Evolutionary conservation across 2,113 vertebrate species (phyloP), one percentile per base, ranked within the genome.

Genomic region (Triplophysa rosa): DNA sequence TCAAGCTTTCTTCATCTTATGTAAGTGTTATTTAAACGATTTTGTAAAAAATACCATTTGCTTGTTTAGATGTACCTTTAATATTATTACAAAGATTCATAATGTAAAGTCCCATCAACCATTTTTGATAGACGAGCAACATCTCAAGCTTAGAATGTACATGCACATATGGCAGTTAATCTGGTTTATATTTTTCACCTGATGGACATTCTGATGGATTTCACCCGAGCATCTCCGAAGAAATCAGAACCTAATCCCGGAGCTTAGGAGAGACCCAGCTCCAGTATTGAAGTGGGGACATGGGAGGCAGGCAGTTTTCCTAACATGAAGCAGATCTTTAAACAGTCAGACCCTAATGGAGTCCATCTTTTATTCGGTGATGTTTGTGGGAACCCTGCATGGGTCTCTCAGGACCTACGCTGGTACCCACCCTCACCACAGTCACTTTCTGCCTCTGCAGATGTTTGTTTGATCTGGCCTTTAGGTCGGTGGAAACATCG

Each of bases 401-500:
- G 24, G 12, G 66, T 26, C 58, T 70, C 24, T 65, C 52, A 69
- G 64, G 66, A 66, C 77, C 56, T 67, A 75, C 21, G 26, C 66
- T 56, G 54, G 65, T 81, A 77, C 78, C 83, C 85, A 70, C 81
- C 78, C 78, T 85, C 72, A 79, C 72, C 79, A 67, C 72, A 79
- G 74, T 72, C 82, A 45, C 67, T 59, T 56, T 37, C 16, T 2
- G 74, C 33, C 69, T 47, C 61, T 84, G 80, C 84, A 83, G 74
- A 85, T 82, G 80, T 86, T 80, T 85, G 71, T 86, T 75, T 86
- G 85, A 87, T 84, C 85, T 81, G 75, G 68, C 80, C 75, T 59
- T 72, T 70, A 79, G 77, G 71, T 54, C 29, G 64, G 33, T 77
- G 69, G 73, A 86, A 82, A 75, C 49, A 72, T 64, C 24, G 75